Base-by-base conservation (phyloP, 2,113 vertebrate species). In the Ochotona princeps region DNA sequence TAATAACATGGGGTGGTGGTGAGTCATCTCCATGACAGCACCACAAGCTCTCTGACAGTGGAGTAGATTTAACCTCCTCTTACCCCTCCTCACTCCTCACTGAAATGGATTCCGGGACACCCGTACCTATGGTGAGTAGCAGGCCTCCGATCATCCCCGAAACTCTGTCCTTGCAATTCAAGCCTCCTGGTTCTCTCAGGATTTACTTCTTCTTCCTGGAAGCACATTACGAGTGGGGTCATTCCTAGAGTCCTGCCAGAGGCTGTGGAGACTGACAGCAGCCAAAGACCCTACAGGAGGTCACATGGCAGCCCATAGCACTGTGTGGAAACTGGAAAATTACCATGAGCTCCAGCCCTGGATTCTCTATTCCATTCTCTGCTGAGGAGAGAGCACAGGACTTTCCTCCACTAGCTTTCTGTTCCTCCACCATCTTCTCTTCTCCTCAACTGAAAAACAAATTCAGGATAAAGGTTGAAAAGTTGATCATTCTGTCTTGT, bases 271-370 rank as follows among this genome's bases (percentile, higher is more conserved):
- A 30, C 18, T 51, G 30, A 4, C 1, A 73, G 12, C 35, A 25
- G 20, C 28, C 32, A 44, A 20, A 38, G 9, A 72, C 44, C n/a
- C 67, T 75, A 25, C 4, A 26, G 21, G 44, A 86, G 25, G 18
- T 66, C 28, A 5, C 8, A 18, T 0, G 11, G 12, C 38, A 54
- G 4, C 57, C 38, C 89, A 49, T 20, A 30, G 7, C n/a, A 12
- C 25, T 9, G 17, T 21, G 25, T 32, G n/a, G 20, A 81, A 82
- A 78, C 13, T 9, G 8, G 25, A 44, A n/a, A 38, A 28, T 95
- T 96, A 97, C 97, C 96, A 0, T 72, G 73, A 90, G 35, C 21
- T 96, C 87, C 81, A 95, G 81, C 10, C 57, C 95, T 2, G 8
- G 51, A 54, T 88, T 92, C 26, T 83, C 84, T 20, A 49, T 5